Base-by-base conservation (phyloP, 2,113 vertebrate species). In the Alouatta palliata region DNA sequence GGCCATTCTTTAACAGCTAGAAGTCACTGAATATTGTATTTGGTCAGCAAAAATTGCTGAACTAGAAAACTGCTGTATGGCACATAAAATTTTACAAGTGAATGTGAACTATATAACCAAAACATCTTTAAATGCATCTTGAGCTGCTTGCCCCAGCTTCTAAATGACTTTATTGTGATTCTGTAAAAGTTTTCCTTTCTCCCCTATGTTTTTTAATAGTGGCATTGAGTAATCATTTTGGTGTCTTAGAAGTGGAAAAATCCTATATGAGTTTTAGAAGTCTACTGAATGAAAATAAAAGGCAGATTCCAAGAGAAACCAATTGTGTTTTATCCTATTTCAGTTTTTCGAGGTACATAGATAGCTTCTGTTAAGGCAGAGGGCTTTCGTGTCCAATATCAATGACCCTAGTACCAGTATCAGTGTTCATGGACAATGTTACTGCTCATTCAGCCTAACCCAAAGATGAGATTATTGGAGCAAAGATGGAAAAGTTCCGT, bases 21-120 rank as follows among this genome's bases (percentile, higher is more conserved):
- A 91, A 94, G 17, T 91, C 81, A 84, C 43, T 73, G 19, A 90
- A 87, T 20, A 87, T 94, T 96, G 23, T 21, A 92, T 90, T 92
- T 95, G 58, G 10, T 40, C 56, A 95, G 35, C 52, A 96, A 91
- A 76, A 94, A 21, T 70, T 23, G 17, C 68, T 73, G 32, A 91
- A 76, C 23, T 58, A 68, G 11, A n/a, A 90, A 87, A 27, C 73
- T 96, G 35, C 45, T n/a, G 40, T 81, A 35, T 66, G n/a, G 21
- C 49, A 81, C 5, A 10, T 90, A 27, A 0, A 25, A 45, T 82
- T 91, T 94, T 86, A 40, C 49, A 75, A 58, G 86, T 56, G 32
- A 80, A 10, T 40, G 14, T 77, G 56, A 97, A 23, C 75, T 95
- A 0, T 47, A 19, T 84, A 70, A 79, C 37, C 82, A 81, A 35